Conservation (phyloP, 2,888 invertebrate species). For the Anoncus sp. region DNA sequence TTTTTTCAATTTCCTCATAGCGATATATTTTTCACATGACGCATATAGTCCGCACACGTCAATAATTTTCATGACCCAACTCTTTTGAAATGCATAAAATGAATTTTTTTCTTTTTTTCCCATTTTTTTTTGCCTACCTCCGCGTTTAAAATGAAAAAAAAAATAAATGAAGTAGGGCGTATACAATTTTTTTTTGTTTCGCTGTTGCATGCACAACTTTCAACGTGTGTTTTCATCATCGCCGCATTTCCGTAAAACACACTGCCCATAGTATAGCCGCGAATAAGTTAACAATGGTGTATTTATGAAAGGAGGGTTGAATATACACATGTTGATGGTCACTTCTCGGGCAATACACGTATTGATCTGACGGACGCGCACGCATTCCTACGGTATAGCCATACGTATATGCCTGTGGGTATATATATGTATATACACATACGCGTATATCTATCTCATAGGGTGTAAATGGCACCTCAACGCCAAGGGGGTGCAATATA, state of each 20-base stretch:
- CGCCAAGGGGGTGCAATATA: background rate
- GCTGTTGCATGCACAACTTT: background rate
- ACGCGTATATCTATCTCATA: background rate
- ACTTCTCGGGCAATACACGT: slow-evolving; percentile 52
- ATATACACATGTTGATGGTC: slow-evolving; percentile 21
- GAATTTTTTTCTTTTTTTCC: slow-evolving; percentile 7
- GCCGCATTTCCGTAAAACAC: slow-evolving; percentile 3
- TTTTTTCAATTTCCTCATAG: slow-evolving; percentile 38
- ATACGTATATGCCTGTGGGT: slow-evolving; percentile 6
- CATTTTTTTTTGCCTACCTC: background rate
- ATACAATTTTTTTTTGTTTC: background rate
- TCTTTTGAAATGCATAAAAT: slow-evolving; percentile 10
- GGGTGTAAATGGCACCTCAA: slow-evolving; percentile 15
- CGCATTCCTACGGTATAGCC: slow-evolving; percentile 53
- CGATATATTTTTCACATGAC: slow-evolving; percentile 44
- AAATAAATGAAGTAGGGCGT: background rate
- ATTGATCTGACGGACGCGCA: slow-evolving; percentile 65
- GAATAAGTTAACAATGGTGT: slow-evolving; percentile 27
- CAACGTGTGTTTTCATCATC: background rate
- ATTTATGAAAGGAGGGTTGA: slow-evolving; percentile 13
- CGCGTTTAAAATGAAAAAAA: slow-evolving; percentile 1
- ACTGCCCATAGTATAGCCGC: background rate
- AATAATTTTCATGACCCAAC: slow-evolving; percentile 18
- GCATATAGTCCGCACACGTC: slow-evolving; percentile 4
- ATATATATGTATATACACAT: background rate